phyloP scores from a whole-genome alignment of 2,797 vertebrate genomes.

The Chaetodon trifasciatus region DNA sequence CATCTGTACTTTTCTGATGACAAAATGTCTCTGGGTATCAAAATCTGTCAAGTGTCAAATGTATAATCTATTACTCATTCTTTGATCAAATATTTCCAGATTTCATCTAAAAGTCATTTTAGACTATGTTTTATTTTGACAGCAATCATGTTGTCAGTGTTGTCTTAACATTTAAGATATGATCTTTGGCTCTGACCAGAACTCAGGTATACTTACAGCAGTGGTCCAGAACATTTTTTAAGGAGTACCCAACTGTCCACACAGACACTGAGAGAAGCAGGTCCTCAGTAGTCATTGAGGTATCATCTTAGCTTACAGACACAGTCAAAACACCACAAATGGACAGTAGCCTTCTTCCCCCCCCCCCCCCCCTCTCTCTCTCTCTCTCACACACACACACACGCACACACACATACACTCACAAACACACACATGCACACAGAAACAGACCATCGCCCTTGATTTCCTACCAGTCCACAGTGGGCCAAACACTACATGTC shows the following conservation, averaged over 20 bases:
- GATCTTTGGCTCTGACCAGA: neutral
- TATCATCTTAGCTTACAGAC: neutral
- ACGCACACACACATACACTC: neutral
- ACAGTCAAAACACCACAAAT: constrained; percentile 1
- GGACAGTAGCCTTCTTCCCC: constrained; percentile 15
- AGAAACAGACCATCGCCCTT: constrained; percentile 22
- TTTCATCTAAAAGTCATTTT: neutral
- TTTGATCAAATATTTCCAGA: neutral
- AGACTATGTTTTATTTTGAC: neutral
- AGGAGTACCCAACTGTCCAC: neutral
- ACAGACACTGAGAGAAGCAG: neutral
- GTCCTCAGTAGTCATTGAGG: neutral
- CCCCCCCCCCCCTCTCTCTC: neutral
- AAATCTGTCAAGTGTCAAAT: neutral
- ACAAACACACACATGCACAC: neutral
- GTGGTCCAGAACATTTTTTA: neutral
- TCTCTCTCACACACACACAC: neutral
- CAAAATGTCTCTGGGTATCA: neutral
- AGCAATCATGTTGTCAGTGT: neutral
- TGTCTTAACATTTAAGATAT: neutral
- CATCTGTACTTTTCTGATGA: neutral
- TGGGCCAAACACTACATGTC: constrained; percentile 18
- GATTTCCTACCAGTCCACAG: constrained; percentile 42
- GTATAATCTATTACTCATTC: neutral
- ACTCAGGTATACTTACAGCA: neutral